phyloP scores from a whole-genome alignment of 1,140 invertebrate genomes.

The Penaeus japonicus region DNA sequence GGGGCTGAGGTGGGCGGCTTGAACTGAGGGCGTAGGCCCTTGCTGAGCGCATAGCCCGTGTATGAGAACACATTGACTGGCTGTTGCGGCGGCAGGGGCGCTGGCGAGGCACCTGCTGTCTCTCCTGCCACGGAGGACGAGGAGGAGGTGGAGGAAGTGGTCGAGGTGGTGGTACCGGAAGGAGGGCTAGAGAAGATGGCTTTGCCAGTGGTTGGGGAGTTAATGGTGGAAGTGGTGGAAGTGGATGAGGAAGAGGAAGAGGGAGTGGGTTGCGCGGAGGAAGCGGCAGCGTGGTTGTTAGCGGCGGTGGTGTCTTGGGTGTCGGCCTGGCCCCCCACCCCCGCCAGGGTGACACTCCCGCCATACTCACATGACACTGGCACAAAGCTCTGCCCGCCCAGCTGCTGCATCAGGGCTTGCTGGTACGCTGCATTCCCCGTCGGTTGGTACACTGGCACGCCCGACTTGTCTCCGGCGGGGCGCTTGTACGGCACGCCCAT shows the following conservation, averaged over 20 bases:
- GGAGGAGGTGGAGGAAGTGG: constrained; percentile 54
- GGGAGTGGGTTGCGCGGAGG: constrained; percentile 63
- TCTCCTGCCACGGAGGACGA: constrained; percentile 38
- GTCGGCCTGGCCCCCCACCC: constrained; percentile 61
- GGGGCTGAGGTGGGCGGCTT: constrained; percentile 58
- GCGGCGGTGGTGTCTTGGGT: constrained; percentile 62
- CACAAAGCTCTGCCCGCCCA: constrained; percentile 81
- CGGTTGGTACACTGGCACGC: constrained; percentile 93
- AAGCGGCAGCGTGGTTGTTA: constrained; percentile 59
- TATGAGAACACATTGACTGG: constrained; percentile 75
- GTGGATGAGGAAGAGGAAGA: constrained; percentile 48
- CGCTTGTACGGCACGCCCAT: constrained; percentile 89
- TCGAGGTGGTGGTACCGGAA: constrained; percentile 33
- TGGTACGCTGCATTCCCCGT: constrained; percentile 79
- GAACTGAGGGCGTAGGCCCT: constrained; percentile 60
- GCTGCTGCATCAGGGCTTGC: constrained; percentile 81
- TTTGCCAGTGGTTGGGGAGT: constrained; percentile 52
- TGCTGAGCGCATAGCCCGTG: constrained; percentile 79
- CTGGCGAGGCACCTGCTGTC: constrained; percentile 23
- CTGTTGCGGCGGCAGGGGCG: constrained; percentile 49
- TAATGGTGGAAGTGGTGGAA: constrained; percentile 58
- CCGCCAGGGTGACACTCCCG: constrained; percentile 47
- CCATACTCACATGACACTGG: constrained; percentile 68
- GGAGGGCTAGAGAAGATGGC: constrained; percentile 43
- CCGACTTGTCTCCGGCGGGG: constrained; percentile 92